Base-by-base conservation (phyloP, 2,113 vertebrate species). In the Pelusios castaneus region DNA sequence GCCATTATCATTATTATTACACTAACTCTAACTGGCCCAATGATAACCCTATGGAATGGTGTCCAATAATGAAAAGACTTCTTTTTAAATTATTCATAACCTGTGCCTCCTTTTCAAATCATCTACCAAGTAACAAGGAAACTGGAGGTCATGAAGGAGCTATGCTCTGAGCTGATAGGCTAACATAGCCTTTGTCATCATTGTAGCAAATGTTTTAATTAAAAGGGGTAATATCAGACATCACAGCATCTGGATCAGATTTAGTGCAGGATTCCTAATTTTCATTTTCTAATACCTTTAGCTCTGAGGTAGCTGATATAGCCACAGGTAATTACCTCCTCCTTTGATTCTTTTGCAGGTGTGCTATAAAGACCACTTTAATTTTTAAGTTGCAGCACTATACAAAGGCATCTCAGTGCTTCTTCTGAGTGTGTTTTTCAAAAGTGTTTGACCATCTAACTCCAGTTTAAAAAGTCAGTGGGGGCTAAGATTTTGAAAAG, bases 141-240 rank as follows among this genome's bases (percentile, higher is more conserved):
- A 27, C 52, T 12, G 63, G 76, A 80, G 24, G 75, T 89, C 63
- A 58, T 22, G 17, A 34, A 56, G 76, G 31, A 67, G n/a, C 24
- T 4, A 3, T 19, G 10, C 27, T 84, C 94, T 70, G 49, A 47
- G 49, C 45, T 77, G 6, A 58, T 67, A 54, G 38, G 7, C 60
- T 55, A 91, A 56, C 2, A 0, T 34, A 94, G 54, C 8, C 54
- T 85, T 90, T 86, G 14, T n/a, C 63, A 78, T 27, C 29, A 86
- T 51, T 63, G 27, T 43, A 88, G 92, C 78, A 45, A 91, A 92
- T 82, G 75, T 58, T 96, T 95, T 95, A 84, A 96, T 97, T 95
- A 89, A 91, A n/a, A 70, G 82, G 43, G 45, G 52, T 41, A 84
- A 41, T 52, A 63, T 87, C 49, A 90, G 38, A 31, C 24, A 54